These are phyloP conservation scores for Phaetusa simplex DNA, from an alignment of 2,113 vertebrate species.

Conservation along the genomic window DNA sequence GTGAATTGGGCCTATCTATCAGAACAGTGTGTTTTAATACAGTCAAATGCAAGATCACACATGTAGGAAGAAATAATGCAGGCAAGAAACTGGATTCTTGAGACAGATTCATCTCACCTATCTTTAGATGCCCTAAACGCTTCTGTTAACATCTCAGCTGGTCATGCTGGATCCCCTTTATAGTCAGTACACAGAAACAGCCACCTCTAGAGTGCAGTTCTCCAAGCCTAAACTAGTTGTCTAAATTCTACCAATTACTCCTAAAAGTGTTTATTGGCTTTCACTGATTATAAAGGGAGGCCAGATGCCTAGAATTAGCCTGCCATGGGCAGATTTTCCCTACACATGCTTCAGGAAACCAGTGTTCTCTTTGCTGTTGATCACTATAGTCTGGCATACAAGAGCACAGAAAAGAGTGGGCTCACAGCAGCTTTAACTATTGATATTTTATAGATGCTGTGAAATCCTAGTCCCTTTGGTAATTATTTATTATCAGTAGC, in stretches of 20 bases:
- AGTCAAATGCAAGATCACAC: background rate
- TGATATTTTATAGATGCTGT: background rate
- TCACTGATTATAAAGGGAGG: background rate
- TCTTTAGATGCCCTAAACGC: background rate
- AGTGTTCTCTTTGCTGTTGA: background rate
- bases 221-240: background rate
- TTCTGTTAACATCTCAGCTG: background rate
- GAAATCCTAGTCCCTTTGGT: background rate
- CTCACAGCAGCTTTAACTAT: background rate
- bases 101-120: background rate
- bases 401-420: background rate
- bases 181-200: background rate
- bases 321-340: background rate
- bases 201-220: background rate
- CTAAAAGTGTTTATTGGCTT: background rate
- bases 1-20: background rate
- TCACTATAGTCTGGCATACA: background rate
- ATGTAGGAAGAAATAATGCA: background rate
- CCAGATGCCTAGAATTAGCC: background rate
- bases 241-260: background rate
- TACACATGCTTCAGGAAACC: background rate
- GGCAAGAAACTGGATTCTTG: background rate
- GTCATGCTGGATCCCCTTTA: background rate
- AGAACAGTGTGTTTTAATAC: background rate
- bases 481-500: background rate